These are phyloP conservation scores for Sphenopsis melanotis DNA, from an alignment of 2,797 vertebrate genomes.

Conservation along the genomic window DNA sequence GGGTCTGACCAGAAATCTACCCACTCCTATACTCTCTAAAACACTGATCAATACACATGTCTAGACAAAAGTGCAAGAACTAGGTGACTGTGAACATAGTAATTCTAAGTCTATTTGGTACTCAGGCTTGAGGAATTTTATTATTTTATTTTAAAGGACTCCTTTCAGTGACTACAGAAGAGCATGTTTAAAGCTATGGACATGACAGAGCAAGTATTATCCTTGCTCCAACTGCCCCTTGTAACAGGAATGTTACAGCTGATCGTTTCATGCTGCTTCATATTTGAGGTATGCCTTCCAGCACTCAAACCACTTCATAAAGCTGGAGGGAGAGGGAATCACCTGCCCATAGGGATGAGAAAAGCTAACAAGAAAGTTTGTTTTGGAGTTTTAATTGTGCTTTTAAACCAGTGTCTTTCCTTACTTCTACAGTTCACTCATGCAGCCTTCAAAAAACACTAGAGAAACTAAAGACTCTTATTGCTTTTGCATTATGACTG, in stretches of 20 bases:
- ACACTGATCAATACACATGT: not conserved
- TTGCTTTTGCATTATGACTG: not conserved
- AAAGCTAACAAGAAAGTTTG: not conserved
- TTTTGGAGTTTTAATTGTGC: not conserved
- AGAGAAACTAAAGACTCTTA: not conserved
- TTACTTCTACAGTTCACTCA: not conserved
- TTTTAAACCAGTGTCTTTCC: not conserved
- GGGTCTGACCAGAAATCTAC: not conserved
- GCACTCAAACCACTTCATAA: not conserved
- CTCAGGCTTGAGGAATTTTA: not conserved
- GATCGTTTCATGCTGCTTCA: not conserved
- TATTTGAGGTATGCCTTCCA: not conserved
- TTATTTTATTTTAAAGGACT: not conserved
- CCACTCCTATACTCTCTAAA: not conserved
- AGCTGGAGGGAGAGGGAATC: not conserved
- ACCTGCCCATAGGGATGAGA: not conserved
- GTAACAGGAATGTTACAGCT: not conserved
- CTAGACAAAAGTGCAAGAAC: not conserved
- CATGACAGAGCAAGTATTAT: not conserved
- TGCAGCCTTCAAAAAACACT: not conserved
- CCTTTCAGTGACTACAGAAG: not conserved
- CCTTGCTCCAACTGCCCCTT: not conserved
- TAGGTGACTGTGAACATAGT: not conserved
- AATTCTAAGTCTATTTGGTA: not conserved
- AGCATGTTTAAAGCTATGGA: not conserved